These are phyloP conservation scores for Mugil cephalus DNA, from an alignment of 2,113 vertebrate species.

Conservation along the genomic window DNA sequence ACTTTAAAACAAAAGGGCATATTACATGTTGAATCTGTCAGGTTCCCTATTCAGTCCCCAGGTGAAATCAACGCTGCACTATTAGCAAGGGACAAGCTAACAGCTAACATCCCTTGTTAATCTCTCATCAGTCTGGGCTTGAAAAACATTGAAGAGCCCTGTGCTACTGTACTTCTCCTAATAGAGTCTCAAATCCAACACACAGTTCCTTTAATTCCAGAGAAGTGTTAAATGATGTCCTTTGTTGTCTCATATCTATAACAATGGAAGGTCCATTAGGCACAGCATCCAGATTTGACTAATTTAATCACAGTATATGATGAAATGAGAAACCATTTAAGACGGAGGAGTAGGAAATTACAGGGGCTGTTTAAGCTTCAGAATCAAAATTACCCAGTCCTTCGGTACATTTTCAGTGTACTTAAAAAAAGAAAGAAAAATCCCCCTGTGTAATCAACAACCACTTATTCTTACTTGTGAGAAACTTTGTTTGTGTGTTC, in stretches of 20 bases:
- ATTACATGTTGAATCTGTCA: too few species aligned
- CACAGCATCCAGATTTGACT: conserved; percentile 36
- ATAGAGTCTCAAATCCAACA: too few species aligned
- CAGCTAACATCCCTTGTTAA: too few species aligned
- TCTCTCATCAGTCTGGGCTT: too few species aligned
- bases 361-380: conserved; percentile 16
- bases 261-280: conserved; percentile 57
- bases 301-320: conserved; percentile 51
- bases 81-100: too few species aligned
- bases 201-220: conserved; percentile 12
- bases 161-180: too few species aligned
- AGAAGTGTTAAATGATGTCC: conserved; percentile 40
- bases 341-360: conserved; percentile 37
- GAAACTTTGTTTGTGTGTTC: conserved; percentile 21
- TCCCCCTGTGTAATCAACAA: conserved; percentile 35
- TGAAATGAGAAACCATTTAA: conserved; percentile 50
- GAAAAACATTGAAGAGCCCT: too few species aligned
- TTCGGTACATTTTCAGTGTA: conserved; percentile 2
- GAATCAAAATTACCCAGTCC: conserved; percentile 30
- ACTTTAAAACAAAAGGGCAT: too few species aligned
- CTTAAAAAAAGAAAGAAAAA: conserved; percentile 21
- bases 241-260: conserved; percentile 45
- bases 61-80: too few species aligned
- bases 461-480: conserved; percentile 21
- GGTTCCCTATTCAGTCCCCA: too few species aligned